Conservation (phyloP, 1,140 invertebrate genomes). For the Monochamus saltuarius region DNA sequence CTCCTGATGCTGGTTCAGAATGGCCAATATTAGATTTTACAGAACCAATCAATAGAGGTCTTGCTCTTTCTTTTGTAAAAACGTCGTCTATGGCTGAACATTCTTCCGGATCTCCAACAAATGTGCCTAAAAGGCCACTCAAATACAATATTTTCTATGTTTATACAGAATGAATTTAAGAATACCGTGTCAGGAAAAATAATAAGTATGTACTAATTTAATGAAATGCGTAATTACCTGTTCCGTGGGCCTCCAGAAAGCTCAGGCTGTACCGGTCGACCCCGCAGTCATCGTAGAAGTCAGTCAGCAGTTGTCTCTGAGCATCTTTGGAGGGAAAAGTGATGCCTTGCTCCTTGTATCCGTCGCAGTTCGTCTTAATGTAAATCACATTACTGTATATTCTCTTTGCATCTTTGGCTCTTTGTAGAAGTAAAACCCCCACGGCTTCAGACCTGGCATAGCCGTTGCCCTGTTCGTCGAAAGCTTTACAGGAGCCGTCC, state of each 20-base stretch:
- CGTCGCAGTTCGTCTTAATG: constrained; percentile 79
- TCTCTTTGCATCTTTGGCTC: constrained; percentile 72
- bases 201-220: no score
- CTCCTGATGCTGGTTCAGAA: constrained; percentile 84
- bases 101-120: constrained; percentile 86
- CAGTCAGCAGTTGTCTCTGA: constrained; percentile 75
- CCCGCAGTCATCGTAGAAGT: constrained; percentile 85
- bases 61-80: constrained; percentile 67
- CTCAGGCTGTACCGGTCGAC: constrained; percentile 69
- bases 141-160: no score
- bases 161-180: no score
- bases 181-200: no score
- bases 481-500: constrained; percentile 86
- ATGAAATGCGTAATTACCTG: constrained; percentile 55
- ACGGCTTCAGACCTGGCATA: constrained; percentile 79
- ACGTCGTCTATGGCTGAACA: constrained; percentile 78
- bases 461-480: constrained; percentile 79
- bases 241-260: constrained; percentile 92
- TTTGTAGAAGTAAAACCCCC: constrained; percentile 77
- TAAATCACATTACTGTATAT: constrained; percentile 62
- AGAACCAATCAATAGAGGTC: constrained; percentile 81
- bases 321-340: constrained; percentile 86
- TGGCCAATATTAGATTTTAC: constrained; percentile 95
- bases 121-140: constrained; percentile 63
- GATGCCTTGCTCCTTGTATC: constrained; percentile 72